Conservation (phyloP, 2,888 invertebrate genomes). For the Platycnemis pennipes region DNA sequence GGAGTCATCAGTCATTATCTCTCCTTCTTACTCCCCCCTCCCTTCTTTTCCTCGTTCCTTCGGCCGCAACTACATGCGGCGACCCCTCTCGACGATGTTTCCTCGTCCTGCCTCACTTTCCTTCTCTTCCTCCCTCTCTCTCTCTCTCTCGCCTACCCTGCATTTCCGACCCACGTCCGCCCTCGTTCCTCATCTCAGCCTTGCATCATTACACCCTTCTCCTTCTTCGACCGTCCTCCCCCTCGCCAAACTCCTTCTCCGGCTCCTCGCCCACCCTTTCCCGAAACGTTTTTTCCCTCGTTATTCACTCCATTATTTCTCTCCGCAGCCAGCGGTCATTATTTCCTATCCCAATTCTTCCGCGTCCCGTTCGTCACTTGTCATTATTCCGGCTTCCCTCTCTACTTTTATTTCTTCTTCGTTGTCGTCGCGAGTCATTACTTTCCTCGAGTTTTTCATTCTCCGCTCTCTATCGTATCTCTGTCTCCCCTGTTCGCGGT, state of each 20-base stretch:
- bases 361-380: slow-evolving; percentile 24
- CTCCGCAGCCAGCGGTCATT: slow-evolving; percentile 21
- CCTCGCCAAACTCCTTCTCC: not conserved
- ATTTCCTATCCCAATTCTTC: slow-evolving; percentile 27
- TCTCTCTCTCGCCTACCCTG: not conserved
- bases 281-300: not conserved
- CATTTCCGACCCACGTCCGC: not conserved
- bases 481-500: not conserved
- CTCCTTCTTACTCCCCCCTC: not conserved
- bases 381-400: not conserved
- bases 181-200: not conserved
- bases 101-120: not conserved
- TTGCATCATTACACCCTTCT: not conserved
- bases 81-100: not conserved
- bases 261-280: not conserved
- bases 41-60: not conserved
- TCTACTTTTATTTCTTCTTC: not conserved
- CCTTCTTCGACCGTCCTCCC: not conserved
- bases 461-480: not conserved
- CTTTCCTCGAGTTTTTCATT: not conserved
- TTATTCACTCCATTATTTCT: slow-evolving; percentile 19
- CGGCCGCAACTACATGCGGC: not conserved
- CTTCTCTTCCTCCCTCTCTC: not conserved
- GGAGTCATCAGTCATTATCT: slow-evolving; percentile 41
- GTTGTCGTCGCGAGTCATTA: slow-evolving; percentile 9